A percentile compares a stretch with the other conserved stretches of the same genome.
These are phyloP conservation scores for Malurus melanocephalus DNA, from an alignment of 2,113 vertebrate species.

Conservation along the genomic window DNA sequence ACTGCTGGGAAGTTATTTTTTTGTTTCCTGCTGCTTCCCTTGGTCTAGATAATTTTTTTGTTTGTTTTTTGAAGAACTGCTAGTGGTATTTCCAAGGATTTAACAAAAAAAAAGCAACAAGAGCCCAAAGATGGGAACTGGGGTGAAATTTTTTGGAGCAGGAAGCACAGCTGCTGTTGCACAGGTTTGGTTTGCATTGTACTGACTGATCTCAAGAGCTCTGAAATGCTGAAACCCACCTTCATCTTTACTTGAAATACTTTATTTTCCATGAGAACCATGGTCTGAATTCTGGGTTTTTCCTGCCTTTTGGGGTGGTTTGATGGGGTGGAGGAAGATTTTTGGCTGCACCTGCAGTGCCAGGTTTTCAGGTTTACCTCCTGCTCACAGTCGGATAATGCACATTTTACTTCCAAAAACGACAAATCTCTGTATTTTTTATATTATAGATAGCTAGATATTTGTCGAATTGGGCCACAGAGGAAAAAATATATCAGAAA, in stretches of 20 bases:
- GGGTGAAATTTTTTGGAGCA: neutral
- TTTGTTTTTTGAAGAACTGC: neutral
- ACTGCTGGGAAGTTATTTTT: neutral
- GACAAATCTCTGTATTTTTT: slow-evolving; percentile 75
- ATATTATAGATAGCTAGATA: slow-evolving; percentile 63
- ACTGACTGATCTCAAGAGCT: slow-evolving; percentile 8
- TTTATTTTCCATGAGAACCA: neutral
- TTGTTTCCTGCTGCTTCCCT: neutral
- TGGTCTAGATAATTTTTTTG: neutral
- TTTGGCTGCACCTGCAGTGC: neutral
- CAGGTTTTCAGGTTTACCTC: slow-evolving; percentile 62
- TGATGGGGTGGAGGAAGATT: neutral
- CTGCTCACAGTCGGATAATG: slow-evolving; percentile 61
- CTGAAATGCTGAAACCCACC: slow-evolving; percentile 6
- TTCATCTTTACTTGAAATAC: slow-evolving; percentile 59
- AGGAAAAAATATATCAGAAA: neutral
- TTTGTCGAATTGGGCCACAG: slow-evolving; percentile 60
- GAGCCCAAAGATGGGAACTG: neutral
- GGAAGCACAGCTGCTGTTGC: slow-evolving; percentile 37
- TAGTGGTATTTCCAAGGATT: neutral
- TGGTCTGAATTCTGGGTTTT: neutral
- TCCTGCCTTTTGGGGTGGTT: neutral
- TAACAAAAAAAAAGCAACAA: neutral
- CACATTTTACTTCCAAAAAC: slow-evolving; percentile 71
- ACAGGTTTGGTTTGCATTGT: slow-evolving; percentile 43